Evolutionary conservation across 1,140 invertebrate genomes (phyloP).

Genomic region (Drosophila parvula): DNA sequence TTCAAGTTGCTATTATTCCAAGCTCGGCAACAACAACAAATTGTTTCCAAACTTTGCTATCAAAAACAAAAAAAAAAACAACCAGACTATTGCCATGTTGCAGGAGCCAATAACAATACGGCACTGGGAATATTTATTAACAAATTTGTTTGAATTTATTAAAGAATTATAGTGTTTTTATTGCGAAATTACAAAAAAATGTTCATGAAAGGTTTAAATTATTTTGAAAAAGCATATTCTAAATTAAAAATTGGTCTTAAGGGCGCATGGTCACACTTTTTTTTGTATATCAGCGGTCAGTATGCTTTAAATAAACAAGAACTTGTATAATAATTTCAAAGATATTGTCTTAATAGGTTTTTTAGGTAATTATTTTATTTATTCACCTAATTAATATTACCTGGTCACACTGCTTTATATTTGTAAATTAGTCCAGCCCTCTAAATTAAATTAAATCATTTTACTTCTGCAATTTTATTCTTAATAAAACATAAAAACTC

Average conservation of each 20-base stretch:
- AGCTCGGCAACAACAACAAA: constrained; percentile 26
- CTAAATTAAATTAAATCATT: too few relatives aligned
- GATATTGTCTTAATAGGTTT: too few relatives aligned
- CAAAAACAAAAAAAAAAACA: constrained; percentile 2
- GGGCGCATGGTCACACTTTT: background rate
- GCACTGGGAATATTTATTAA: background rate
- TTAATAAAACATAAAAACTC: too few relatives aligned
- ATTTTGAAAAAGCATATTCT: background rate
- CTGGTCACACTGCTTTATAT: background rate
- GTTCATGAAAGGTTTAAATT: background rate
- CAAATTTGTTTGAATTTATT: too few relatives aligned
- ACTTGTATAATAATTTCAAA: too few relatives aligned
- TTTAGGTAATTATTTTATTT: too few relatives aligned
- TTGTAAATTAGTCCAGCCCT: too few relatives aligned
- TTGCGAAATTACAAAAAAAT: too few relatives aligned
- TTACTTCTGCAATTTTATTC: too few relatives aligned
- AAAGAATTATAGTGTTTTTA: background rate
- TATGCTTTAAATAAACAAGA: too few relatives aligned
- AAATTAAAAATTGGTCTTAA: background rate
- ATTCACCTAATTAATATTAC: too few relatives aligned
- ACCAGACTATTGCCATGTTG: constrained; percentile 21
- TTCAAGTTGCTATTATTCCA: constrained; percentile 53
- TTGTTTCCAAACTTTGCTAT: constrained; percentile 26
- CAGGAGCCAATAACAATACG: constrained; percentile 3
- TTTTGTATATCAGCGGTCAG: background rate